Evolutionary conservation across 1,140 invertebrate species (phyloP).

Genomic region (Bombus soroeensis): DNA sequence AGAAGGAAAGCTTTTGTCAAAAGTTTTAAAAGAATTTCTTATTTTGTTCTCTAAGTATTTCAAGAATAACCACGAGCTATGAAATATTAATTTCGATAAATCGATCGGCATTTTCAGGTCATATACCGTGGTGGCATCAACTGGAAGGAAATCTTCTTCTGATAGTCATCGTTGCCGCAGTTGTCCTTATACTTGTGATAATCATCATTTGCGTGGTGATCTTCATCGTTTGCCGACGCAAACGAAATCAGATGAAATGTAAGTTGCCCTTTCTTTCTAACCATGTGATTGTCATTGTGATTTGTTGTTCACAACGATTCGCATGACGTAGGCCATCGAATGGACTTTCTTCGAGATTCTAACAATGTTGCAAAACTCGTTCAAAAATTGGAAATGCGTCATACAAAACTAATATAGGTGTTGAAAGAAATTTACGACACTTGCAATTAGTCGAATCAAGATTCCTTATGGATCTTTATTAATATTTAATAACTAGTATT

Average conservation of each 20-base stretch:
- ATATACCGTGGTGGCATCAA: slow-evolving; percentile 89
- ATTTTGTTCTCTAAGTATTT: not conserved
- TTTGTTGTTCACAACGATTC: slow-evolving; percentile 48
- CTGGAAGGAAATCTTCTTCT: slow-evolving; percentile 90
- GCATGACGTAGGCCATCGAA: slow-evolving; percentile 48
- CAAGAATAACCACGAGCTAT: not conserved
- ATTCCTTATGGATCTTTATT: no score
- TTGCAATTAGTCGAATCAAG: no score
- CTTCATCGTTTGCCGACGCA: slow-evolving; percentile 90
- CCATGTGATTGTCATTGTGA: slow-evolving; percentile 46
- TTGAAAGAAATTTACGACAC: no score
- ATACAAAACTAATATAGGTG: no score
- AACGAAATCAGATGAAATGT: slow-evolving; percentile 93
- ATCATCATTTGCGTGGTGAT: slow-evolving; percentile 92
- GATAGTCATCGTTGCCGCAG: slow-evolving; percentile 88
- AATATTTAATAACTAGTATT: no score
- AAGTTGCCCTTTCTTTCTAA: slow-evolving; percentile 82
- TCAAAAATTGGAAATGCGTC: not conserved
- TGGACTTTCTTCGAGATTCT: slow-evolving; percentile 29
- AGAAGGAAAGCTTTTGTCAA: not conserved
- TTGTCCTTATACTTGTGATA: slow-evolving; percentile 89
- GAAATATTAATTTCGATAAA: not conserved
- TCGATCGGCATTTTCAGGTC: slow-evolving; percentile 34
- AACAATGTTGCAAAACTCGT: not conserved
- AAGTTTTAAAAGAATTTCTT: not conserved